A percentile compares a stretch with the other conserved stretches of the same genome.
Evolutionary conservation across 2,888 invertebrate genomes (phyloP).

Genomic region (Zaprionus obscuricornis): DNA sequence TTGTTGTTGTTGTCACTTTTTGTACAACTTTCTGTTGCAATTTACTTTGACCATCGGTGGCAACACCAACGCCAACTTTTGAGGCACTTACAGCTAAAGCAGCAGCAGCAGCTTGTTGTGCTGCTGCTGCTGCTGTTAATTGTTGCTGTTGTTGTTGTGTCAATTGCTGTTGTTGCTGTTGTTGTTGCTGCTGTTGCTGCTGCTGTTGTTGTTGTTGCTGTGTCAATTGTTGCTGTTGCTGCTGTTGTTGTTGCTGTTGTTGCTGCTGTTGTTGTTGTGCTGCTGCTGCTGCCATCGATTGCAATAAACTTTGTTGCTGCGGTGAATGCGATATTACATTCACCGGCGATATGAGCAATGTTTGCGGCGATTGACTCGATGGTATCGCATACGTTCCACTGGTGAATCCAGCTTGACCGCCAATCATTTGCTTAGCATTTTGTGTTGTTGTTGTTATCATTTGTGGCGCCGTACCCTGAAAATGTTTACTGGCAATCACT

Average conservation of each 20-base stretch:
- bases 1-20: constrained; percentile 84
- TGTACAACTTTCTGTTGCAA: constrained; percentile 85
- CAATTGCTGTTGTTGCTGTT: constrained; percentile 43
- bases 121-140: constrained; percentile 35
- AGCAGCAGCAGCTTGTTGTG: constrained; percentile 55
- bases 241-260: constrained; percentile 61
- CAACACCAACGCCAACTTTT: constrained; percentile 36
- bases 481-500: constrained; percentile 92
- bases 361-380: constrained; percentile 90
- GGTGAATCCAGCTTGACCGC: constrained; percentile 80
- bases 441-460: constrained; percentile 90
- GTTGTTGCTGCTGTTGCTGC: constrained; percentile 54
- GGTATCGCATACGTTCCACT: constrained; percentile 89
- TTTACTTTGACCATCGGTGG: constrained; percentile 77
- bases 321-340: constrained; percentile 81
- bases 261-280: constrained; percentile 76
- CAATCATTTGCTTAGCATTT: constrained; percentile 88
- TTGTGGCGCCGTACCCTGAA: constrained; percentile 92
- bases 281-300: constrained; percentile 75
- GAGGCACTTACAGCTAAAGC: constrained; percentile 25
- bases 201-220: constrained; percentile 56
- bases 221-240: constrained; percentile 21
- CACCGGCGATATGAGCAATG: constrained; percentile 88
- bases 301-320: constrained; percentile 83
- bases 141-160: constrained; percentile 48